A percentile compares a stretch with the other conserved stretches of the same genome.
These are phyloP conservation scores for Oscheius sp. DNA, from an alignment of 2,888 invertebrate species.

Conservation along the genomic window DNA sequence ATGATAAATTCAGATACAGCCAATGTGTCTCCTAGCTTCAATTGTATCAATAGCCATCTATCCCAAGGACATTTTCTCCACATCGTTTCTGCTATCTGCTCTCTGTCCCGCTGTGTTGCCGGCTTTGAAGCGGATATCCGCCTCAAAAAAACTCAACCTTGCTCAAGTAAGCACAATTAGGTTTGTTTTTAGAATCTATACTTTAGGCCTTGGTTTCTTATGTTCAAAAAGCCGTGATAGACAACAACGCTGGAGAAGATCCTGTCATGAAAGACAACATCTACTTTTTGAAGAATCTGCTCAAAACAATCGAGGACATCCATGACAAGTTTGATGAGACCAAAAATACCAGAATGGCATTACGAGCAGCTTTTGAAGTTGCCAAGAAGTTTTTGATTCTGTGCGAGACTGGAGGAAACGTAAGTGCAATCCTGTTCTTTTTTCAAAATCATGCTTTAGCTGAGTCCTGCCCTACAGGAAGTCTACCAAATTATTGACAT, in stretches of 20 bases:
- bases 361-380: conserved; percentile 13
- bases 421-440: background rate
- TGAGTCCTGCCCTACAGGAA: conserved; percentile 12
- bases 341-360: conserved; percentile 10
- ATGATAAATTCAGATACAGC: background rate
- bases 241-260: background rate
- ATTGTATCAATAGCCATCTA: conserved; percentile 22
- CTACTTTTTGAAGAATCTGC: background rate
- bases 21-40: conserved; percentile 1
- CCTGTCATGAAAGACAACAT: conserved; percentile 12
- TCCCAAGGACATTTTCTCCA: conserved; percentile 19
- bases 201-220: conserved; percentile 16
- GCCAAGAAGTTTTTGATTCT: conserved; percentile 22
- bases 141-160: conserved; percentile 20
- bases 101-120: conserved; percentile 25
- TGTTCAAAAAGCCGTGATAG: conserved; percentile 23
- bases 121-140: conserved; percentile 4
- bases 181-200: background rate
- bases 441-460: background rate
- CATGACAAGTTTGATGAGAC: conserved; percentile 31
- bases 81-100: conserved; percentile 9
- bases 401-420: conserved; percentile 7
- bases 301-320: conserved; percentile 16
- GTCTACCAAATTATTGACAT: conserved; percentile 6
- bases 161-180: background rate